Evolutionary conservation across 1,140 invertebrate species (phyloP), one percentile per base, ranked within the genome.

Genomic region (Halictus rubicundus): DNA sequence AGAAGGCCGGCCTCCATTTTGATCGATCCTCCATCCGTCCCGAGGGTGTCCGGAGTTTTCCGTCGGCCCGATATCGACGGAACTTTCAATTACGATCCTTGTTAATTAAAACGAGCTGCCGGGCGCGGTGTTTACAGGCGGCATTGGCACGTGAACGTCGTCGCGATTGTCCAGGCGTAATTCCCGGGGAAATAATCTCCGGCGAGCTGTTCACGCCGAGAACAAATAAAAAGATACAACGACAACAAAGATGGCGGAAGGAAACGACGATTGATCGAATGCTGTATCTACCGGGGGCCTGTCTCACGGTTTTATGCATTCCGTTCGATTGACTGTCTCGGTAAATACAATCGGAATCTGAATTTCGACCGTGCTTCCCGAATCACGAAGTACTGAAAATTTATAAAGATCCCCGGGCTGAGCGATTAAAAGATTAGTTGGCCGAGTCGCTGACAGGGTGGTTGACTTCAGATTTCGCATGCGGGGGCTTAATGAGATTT

Each of bases 41-140:
- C 4, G 2, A 14, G 21, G 19, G 39, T n/a, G 54, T 9, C 21
- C 21, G 54, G n/a, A 32, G 39, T 27, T 60, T 72, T 68, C 68
- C 21, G 72, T 49, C 21, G 54, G 23, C 42, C 42, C 66, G 37
- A 77, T 78, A 46, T 49, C 63, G 49, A 54, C 59, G 52, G 25
- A 66, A 32, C 52, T 83, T 64, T 54, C 32, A 74, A 77, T 81
- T 71, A 70, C 16, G 9, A 21, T 32, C 0, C 39, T 23, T n/a
- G 52, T 42, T 73, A 78, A 85, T 85, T 81, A 81, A 60, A 59
- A 76, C 63, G 66, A 77, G 54, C 63, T 74, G 42, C 49, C 25
- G 46, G 63, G 10, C 37, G 64, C 10, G 8, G 25, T 59, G 63
- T 69, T 59, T 70, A 27, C 49, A 23, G 39, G 21, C 25, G 19